Conservation (phyloP, 2,797 vertebrate species). For the Phoeniculus purpureus region DNA sequence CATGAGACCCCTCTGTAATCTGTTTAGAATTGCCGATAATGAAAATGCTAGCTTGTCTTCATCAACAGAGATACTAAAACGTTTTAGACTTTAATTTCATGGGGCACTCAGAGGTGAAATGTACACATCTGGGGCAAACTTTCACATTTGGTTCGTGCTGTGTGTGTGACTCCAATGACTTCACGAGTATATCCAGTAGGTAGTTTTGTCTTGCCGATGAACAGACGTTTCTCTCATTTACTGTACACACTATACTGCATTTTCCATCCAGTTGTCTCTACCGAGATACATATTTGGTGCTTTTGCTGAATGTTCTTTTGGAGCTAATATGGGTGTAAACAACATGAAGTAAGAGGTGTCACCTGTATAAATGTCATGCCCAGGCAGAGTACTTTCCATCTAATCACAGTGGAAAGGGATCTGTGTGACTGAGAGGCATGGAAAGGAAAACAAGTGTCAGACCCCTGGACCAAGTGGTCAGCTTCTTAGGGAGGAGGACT, state of each 20-base stretch:
- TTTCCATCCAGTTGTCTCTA: not conserved
- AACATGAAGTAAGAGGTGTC: not conserved
- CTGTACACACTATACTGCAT: not conserved
- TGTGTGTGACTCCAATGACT: not conserved
- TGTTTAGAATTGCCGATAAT: not conserved
- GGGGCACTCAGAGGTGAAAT: not conserved
- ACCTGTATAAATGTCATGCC: not conserved
- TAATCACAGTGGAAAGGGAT: not conserved
- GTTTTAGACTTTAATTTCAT: not conserved
- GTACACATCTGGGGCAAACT: not conserved
- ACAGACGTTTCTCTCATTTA: not conserved
- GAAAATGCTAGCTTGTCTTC: not conserved
- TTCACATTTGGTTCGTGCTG: not conserved
- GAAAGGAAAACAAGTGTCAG: not conserved
- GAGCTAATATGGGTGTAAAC: not conserved
- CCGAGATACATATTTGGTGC: not conserved
- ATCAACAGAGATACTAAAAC: not conserved
- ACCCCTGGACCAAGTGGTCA: not conserved
- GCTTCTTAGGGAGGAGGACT: not conserved
- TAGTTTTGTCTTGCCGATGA: not conserved
- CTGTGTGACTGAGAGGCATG: not conserved
- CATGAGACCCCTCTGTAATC: not conserved
- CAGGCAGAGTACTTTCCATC: not conserved
- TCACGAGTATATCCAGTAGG: not conserved
- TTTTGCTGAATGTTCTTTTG: not conserved